Conservation (phyloP, 2,113 vertebrate species). For the Gorsachius goisagi region DNA sequence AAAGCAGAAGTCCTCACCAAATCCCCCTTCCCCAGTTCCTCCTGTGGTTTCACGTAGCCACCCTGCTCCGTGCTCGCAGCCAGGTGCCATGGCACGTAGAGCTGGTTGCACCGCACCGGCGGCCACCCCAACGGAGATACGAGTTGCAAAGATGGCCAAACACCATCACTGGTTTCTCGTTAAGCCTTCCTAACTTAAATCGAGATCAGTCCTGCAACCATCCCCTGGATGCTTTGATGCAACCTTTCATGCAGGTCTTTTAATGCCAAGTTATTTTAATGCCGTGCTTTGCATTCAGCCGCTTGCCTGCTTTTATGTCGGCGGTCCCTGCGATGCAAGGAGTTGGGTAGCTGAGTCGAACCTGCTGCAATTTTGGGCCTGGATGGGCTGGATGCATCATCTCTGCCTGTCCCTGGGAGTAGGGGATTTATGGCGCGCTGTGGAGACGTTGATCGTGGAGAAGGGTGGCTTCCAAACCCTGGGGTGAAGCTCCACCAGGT, state of each 20-base stretch:
- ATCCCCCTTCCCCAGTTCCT: not conserved
- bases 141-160: not conserved
- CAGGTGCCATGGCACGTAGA: not conserved
- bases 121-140: accelerated
- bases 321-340: not conserved
- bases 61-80: accelerated
- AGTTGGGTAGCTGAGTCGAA: not conserved
- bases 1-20: too few species aligned
- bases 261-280: not conserved
- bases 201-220: accelerated
- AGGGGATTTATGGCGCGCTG: too few species aligned
- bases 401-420: not conserved
- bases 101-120: not conserved
- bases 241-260: not conserved
- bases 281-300: not conserved
- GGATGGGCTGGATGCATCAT: not conserved
- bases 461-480: not conserved
- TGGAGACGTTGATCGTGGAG: accelerated
- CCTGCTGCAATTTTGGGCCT: accelerated
- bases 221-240: not conserved
- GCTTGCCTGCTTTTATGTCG: not conserved
- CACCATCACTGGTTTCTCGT: accelerated
- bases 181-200: not conserved
- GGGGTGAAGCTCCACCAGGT: not conserved
- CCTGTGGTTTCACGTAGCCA: not conserved